Percentiles rank a stretch among this genome's conserved stretches.
Evolutionary conservation across 2,113 vertebrate genomes (phyloP).

Genomic region (Ophiodon elongatus): DNA sequence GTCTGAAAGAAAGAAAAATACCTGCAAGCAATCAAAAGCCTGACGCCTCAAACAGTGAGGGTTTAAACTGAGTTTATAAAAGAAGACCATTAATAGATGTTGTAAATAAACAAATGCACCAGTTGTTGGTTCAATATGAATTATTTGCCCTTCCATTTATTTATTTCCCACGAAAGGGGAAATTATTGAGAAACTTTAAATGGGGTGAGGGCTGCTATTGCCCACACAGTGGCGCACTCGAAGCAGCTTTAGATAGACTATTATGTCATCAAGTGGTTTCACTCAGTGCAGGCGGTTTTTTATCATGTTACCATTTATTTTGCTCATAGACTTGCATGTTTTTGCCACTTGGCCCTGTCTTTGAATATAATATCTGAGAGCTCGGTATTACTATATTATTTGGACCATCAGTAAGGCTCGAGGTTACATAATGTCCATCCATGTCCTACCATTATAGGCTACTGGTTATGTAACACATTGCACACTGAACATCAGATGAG

Average conservation of each 20-base stretch:
- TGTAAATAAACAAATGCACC: not conserved
- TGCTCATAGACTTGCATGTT: constrained; percentile 4
- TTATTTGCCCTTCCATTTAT: not conserved
- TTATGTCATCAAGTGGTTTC: constrained; percentile 50
- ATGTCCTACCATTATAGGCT: constrained; percentile 40
- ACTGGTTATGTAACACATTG: constrained; percentile 67
- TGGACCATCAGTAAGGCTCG: constrained; percentile 10
- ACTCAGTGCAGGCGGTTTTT: constrained; percentile 18
- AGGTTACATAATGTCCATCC: constrained; percentile 67
- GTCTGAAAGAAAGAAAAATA: not conserved
- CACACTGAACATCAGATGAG: constrained; percentile 28
- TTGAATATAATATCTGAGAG: not conserved
- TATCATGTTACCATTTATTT: constrained; percentile 24
- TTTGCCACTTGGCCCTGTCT: not conserved
- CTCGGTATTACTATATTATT: not conserved
- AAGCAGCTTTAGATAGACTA: constrained; percentile 16
- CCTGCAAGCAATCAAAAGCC: not conserved
- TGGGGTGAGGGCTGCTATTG: not conserved
- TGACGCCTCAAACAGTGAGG: not conserved
- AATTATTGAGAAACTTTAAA: not conserved
- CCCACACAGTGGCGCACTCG: constrained; percentile 74
- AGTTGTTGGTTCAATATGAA: not conserved
- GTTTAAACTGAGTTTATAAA: not conserved
- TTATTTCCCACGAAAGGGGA: not conserved
- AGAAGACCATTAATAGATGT: not conserved